Evolutionary conservation across 2,113 vertebrate genomes (phyloP).

Genomic region (Nipponia nippon): DNA sequence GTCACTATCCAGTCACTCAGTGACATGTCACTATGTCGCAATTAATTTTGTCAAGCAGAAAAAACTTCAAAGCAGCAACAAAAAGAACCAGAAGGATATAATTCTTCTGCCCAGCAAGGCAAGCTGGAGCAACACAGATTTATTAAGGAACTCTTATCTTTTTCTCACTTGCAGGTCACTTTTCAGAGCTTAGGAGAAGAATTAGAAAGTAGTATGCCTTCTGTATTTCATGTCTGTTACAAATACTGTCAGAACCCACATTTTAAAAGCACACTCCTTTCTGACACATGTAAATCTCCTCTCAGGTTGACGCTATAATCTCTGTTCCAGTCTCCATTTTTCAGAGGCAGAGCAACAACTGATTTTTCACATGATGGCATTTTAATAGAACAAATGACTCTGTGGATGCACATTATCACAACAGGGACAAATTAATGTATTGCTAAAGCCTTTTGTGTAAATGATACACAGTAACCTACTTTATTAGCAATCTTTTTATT

Average conservation of each 20-base stretch:
- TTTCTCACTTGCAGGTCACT: not conserved
- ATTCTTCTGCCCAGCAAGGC: not conserved
- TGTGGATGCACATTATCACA: not conserved
- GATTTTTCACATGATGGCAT: not conserved
- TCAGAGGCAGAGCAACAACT: not conserved
- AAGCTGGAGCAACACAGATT: not conserved
- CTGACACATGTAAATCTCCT: not conserved
- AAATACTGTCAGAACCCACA: not conserved
- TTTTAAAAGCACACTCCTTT: not conserved
- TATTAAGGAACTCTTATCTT: not conserved
- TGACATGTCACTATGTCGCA: not conserved
- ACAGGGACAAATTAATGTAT: not conserved
- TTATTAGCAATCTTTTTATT: not conserved
- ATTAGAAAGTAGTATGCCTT: not conserved
- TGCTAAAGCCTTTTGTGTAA: not conserved
- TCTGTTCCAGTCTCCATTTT: not conserved
- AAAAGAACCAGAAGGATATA: not conserved
- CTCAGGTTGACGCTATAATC: not conserved
- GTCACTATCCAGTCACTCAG: not conserved
- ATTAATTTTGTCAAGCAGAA: not conserved
- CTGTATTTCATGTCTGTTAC: not conserved
- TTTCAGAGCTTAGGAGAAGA: not conserved
- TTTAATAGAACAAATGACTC: not conserved
- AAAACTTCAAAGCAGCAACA: not conserved
- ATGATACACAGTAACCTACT: not conserved